A percentile compares a stretch with the other conserved stretches of the same genome.
These are phyloP conservation scores for Tachycineta bicolor DNA, from an alignment of 2,113 vertebrate genomes.

Conservation along the genomic window DNA sequence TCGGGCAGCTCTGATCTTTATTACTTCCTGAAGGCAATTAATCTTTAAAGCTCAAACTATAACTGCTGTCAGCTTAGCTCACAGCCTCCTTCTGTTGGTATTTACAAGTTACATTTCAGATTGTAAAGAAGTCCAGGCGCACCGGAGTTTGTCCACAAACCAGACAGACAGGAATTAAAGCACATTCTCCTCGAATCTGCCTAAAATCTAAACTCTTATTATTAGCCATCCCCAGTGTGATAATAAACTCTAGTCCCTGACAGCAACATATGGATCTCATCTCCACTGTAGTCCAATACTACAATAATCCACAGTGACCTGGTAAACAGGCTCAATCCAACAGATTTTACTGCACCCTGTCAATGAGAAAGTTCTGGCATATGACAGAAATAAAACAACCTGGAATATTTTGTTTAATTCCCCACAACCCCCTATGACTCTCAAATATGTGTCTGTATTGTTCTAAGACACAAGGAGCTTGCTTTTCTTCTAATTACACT, in stretches of 20 bases:
- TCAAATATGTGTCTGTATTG: not conserved
- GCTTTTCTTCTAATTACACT: not conserved
- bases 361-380: not conserved
- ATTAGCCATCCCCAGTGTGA: not conserved
- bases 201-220: not conserved
- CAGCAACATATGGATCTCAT: not conserved
- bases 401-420: not conserved
- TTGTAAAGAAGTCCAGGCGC: not conserved
- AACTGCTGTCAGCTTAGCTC: not conserved
- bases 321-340: not conserved
- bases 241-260: not conserved
- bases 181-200: not conserved
- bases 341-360: not conserved
- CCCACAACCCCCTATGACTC: not conserved
- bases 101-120: constrained; percentile 11
- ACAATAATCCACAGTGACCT: not conserved
- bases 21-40: not conserved
- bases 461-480: not conserved
- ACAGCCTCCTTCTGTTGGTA: not conserved
- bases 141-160: not conserved
- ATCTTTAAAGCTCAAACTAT: not conserved
- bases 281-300: not conserved
- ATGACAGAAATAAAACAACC: not conserved
- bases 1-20: not conserved
- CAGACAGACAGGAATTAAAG: not conserved